Evolutionary conservation across 1,140 invertebrate species (phyloP).

Genomic region (Anagrus nilaparvatae): DNA sequence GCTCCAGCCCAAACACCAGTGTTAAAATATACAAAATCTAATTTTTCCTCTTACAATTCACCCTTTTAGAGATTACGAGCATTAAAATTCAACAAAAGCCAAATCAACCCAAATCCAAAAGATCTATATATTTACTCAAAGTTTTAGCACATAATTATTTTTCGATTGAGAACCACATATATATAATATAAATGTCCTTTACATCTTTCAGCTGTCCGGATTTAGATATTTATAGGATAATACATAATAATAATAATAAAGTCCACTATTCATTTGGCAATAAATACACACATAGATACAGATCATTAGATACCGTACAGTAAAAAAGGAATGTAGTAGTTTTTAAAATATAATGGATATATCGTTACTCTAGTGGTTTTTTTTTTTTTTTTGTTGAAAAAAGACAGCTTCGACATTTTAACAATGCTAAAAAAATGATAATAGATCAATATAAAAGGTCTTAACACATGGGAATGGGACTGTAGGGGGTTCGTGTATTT

Average conservation of each 20-base stretch:
- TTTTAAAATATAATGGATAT: slow-evolving; percentile 9
- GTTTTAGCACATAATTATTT: no score
- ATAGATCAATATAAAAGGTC: slow-evolving; percentile 25
- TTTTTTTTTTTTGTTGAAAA: no score
- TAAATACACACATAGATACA: background rate
- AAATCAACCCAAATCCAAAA: no score
- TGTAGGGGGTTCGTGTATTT: no score
- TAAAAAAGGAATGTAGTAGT: slow-evolving; percentile 1
- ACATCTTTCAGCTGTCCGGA: slow-evolving; percentile 38
- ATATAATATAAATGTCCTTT: background rate
- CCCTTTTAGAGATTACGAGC: no score
- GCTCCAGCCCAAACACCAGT: no score
- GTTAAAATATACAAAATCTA: no score
- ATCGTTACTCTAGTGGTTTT: slow-evolving; percentile 37
- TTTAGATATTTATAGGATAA: slow-evolving; percentile 46
- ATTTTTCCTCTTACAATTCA: no score
- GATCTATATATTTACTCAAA: no score
- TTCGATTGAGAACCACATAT: no score
- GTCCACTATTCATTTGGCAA: background rate
- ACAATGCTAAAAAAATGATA: slow-evolving; percentile 38
- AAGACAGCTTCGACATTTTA: slow-evolving; percentile 41
- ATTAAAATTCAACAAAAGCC: no score
- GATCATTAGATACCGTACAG: background rate
- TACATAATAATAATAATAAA: slow-evolving; percentile 32
- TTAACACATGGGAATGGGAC: no score